Conservation (phyloP, 2,888 invertebrate species). For the Theretra japonica region DNA sequence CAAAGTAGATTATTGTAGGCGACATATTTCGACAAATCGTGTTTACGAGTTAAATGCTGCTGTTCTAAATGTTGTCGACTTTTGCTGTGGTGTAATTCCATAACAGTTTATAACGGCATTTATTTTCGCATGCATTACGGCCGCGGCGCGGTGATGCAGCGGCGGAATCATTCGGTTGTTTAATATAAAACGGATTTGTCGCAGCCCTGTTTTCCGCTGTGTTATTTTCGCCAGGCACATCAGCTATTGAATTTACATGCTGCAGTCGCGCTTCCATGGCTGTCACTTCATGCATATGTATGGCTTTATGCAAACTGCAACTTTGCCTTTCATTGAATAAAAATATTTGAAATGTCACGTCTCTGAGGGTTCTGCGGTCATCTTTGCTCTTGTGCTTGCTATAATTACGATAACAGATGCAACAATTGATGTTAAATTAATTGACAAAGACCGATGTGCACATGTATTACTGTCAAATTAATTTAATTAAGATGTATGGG, state of each 20-base stretch:
- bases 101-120: slow-evolving; percentile 23
- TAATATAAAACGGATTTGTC: slow-evolving; percentile 67
- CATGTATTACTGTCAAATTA: not conserved
- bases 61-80: not conserved
- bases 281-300: slow-evolving; percentile 76
- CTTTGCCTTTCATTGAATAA: slow-evolving; percentile 70
- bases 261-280: slow-evolving; percentile 61
- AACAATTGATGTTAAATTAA: not conserved
- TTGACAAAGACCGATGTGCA: slow-evolving; percentile 5
- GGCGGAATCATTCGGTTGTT: slow-evolving; percentile 51
- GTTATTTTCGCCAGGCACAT: slow-evolving; percentile 68
- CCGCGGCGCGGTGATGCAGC: slow-evolving; percentile 28
- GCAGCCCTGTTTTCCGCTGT: slow-evolving; percentile 61
- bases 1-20: not conserved
- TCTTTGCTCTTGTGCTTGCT: slow-evolving; percentile 31
- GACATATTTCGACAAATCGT: no score
- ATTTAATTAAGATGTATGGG: not conserved
- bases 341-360: slow-evolving; percentile 61
- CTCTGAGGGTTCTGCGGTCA: slow-evolving; percentile 29
- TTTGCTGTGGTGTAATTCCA: not conserved
- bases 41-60: not conserved
- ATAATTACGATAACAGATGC: slow-evolving; percentile 34
- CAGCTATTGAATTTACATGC: slow-evolving; percentile 74
- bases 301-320: slow-evolving; percentile 75
- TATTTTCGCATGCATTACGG: slow-evolving; percentile 30